Evolutionary conservation across 2,113 vertebrate species (phyloP).

Genomic region (Lepisosteus oculatus): DNA sequence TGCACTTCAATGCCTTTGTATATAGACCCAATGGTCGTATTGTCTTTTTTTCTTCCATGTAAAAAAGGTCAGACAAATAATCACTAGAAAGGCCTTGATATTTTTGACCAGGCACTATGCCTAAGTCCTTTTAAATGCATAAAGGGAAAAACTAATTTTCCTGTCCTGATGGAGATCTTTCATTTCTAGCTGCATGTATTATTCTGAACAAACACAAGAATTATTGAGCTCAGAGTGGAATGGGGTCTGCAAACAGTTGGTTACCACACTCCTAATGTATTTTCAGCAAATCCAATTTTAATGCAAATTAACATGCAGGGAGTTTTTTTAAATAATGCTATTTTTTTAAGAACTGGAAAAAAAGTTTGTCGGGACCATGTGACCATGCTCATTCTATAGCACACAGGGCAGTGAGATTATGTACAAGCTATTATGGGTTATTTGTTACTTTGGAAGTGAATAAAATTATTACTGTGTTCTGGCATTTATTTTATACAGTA

Average conservation of each 20-base stretch:
- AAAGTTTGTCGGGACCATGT: too few relatives aligned
- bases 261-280: not conserved
- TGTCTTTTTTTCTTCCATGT: too few relatives aligned
- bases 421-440: not conserved
- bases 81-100: too few relatives aligned
- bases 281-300: constrained; percentile 3
- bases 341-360: too few relatives aligned
- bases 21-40: too few relatives aligned
- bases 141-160: constrained; percentile 1
- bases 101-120: too few relatives aligned
- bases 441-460: not conserved
- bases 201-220: not conserved
- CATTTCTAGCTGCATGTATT: not conserved
- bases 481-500: not conserved
- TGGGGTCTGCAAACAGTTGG: not conserved
- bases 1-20: too few relatives aligned
- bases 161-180: not conserved
- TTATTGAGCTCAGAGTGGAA: not conserved
- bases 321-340: not conserved
- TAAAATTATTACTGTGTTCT: not conserved
- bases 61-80: too few relatives aligned
- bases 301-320: not conserved
- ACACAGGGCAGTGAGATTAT: not conserved
- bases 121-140: too few relatives aligned
- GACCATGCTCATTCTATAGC: not conserved